A percentile compares a stretch with the other conserved stretches of the same genome.
phyloP scores from a whole-genome alignment of 2,888 invertebrate genomes.

The Platypus cylindrus region DNA sequence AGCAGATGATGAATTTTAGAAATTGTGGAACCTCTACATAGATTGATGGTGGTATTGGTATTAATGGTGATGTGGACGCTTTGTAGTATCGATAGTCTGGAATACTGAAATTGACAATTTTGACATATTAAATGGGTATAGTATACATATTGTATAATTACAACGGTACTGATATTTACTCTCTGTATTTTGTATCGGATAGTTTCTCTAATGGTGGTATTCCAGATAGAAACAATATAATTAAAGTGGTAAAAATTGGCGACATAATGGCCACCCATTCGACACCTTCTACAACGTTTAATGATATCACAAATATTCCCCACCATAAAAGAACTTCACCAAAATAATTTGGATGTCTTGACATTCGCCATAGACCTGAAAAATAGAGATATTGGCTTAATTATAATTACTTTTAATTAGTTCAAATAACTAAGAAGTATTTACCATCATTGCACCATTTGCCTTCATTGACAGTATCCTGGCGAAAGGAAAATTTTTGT shows the following conservation, averaged over 20 bases:
- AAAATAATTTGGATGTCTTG: conserved; percentile 89
- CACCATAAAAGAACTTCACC: conserved; percentile 91
- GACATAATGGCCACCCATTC: conserved; percentile 82
- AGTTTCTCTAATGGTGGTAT: conserved; percentile 79
- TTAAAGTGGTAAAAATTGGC: conserved; percentile 75
- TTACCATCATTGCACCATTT: conserved; percentile 86
- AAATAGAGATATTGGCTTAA: neutral
- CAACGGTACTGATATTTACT: conserved; percentile 41
- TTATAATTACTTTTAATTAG: neutral
- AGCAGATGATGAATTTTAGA: conserved; percentile 72
- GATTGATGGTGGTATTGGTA: conserved; percentile 76
- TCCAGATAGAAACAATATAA: conserved; percentile 81
- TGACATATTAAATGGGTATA: no score
- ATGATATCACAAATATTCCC: conserved; percentile 81
- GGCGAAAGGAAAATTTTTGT: conserved; percentile 83
- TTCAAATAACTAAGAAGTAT: conserved; percentile 14
- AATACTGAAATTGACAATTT: conserved; percentile 43
- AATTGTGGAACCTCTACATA: conserved; percentile 78
- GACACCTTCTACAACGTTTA: conserved; percentile 71
- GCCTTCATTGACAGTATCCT: conserved; percentile 78
- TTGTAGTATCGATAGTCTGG: conserved; percentile 81
- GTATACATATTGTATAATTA: neutral
- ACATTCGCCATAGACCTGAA: conserved; percentile 57
- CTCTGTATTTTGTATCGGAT: conserved; percentile 79
- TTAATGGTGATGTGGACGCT: conserved; percentile 74